Base-by-base conservation (phyloP, 2,888 invertebrate genomes). In the Cepaea hortensis region DNA sequence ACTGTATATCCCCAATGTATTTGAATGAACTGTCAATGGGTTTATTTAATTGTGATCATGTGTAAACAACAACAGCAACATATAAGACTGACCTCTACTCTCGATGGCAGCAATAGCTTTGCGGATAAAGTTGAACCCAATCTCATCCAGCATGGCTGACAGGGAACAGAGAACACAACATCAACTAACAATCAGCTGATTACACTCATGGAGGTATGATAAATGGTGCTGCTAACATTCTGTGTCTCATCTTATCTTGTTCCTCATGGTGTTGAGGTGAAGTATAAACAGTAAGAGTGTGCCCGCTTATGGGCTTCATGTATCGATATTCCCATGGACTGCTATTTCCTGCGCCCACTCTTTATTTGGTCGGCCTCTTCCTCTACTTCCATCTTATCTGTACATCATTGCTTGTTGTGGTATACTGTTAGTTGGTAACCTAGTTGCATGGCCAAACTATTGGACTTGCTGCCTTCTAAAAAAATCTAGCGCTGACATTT, bases 71-170 rank as follows among this genome's bases (percentile, higher is more conserved):
- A 55, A 55, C 11, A 35, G 35, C 55, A 55, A 55, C 55, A 79
- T 1, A 62, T 9, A 62, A 35, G 4, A 90, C 92, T 84, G 90
- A 95, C 96, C 98, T 93, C 98, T 96, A 92, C 96, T 96, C 95
- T 99, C 98, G 88, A 99, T 95, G 86, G 96, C 96, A 91, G 96
- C 96, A 90, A 98, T 96, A 94, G 98, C 97, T 92, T 96, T 96
- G 86, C 96, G 96, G 91, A 98, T 97, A 95, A 99, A 99, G 90
- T 96, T 96, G 95, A 98, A 97, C 46, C 99, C 99, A 87, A 96
- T 96, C 88, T 98, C 98, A 95, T 99, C 98, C 88, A 99, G 95
- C 62, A 92, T 90, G 87, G 93, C 96, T 89, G 95, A 94, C 94
- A 92, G 62, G 62, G 48, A 46, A 75, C 13, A 75, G 46, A n/a